phyloP scores from a whole-genome alignment of 2,113 vertebrate species.

The Tapirus terrestris region DNA sequence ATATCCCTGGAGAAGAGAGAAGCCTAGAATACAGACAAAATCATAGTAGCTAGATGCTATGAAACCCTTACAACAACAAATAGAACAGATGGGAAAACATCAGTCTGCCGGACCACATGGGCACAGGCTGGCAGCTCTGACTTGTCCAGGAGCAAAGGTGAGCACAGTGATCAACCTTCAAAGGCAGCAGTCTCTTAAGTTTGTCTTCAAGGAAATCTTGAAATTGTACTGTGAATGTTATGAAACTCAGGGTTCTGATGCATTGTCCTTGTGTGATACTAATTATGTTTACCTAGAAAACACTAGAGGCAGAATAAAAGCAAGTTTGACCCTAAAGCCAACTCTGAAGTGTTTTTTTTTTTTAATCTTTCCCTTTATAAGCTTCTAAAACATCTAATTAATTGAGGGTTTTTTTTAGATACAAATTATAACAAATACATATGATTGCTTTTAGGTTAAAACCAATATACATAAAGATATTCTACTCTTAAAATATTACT shows the following conservation, averaged over 20 bases:
- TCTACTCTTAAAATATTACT: background rate
- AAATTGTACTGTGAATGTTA: background rate
- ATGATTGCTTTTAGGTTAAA: background rate
- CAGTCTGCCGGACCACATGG: background rate
- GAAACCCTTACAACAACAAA: background rate
- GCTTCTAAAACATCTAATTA: background rate
- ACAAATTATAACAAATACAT: background rate
- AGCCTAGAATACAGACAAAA: background rate
- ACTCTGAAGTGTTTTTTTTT: background rate
- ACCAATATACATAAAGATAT: background rate
- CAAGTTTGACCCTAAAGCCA: background rate
- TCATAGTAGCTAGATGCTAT: background rate
- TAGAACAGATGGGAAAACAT: constrained; percentile 43
- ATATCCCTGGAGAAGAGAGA: background rate
- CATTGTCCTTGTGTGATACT: background rate
- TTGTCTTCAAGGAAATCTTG: constrained; percentile 1
- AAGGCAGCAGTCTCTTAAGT: background rate
- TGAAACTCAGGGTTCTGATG: background rate
- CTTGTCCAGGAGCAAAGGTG: background rate
- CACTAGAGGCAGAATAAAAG: background rate
- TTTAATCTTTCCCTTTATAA: background rate
- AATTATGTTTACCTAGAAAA: background rate
- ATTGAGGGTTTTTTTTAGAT: background rate
- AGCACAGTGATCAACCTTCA: background rate
- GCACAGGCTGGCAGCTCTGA: background rate